A percentile compares a stretch with the other conserved stretches of the same genome.
Evolutionary conservation across 1,140 invertebrate genomes (phyloP).

Genomic region (Tetraneura akinire): DNA sequence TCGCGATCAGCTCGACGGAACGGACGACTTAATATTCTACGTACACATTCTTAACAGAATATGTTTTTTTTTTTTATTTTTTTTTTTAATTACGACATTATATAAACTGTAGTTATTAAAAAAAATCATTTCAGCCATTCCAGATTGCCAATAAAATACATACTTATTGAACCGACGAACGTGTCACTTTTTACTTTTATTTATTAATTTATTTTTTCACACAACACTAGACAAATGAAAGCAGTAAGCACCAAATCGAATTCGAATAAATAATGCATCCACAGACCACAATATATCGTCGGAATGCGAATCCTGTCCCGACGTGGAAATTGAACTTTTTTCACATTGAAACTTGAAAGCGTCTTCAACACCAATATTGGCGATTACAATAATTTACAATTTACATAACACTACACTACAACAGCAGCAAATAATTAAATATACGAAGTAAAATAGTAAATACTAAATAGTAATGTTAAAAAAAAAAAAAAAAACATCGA

Average conservation of each 20-base stretch:
- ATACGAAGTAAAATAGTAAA: neutral
- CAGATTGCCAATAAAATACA: conserved; percentile 46
- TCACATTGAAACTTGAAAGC: conserved; percentile 14
- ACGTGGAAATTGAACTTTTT: neutral
- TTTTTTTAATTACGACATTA: conserved; percentile 20
- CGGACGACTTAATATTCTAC: conserved; percentile 12
- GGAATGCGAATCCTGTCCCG: neutral
- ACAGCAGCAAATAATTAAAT: neutral
- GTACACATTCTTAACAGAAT: conserved; percentile 36
- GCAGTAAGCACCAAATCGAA: neutral
- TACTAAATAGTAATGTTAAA: conserved; percentile 3
- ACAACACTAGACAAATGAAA: conserved; percentile 12
- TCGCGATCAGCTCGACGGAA: conserved; percentile 26
- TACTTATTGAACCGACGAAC: conserved; percentile 42
- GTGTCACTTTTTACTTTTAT: conserved; percentile 45
- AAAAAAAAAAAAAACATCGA: conserved; percentile 27
- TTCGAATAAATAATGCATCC: neutral
- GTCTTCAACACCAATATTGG: neutral
- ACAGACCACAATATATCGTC: neutral
- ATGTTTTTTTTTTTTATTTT: conserved; percentile 12
- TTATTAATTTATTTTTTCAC: conserved; percentile 19
- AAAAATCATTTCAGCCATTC: conserved; percentile 46
- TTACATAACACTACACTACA: conserved; percentile 8
- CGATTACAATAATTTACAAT: neutral
- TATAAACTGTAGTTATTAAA: conserved; percentile 30